A percentile compares a stretch with the other conserved stretches of the same genome.
Conservation (phyloP, 2,797 vertebrate genomes). For the Falco cherrug region DNA sequence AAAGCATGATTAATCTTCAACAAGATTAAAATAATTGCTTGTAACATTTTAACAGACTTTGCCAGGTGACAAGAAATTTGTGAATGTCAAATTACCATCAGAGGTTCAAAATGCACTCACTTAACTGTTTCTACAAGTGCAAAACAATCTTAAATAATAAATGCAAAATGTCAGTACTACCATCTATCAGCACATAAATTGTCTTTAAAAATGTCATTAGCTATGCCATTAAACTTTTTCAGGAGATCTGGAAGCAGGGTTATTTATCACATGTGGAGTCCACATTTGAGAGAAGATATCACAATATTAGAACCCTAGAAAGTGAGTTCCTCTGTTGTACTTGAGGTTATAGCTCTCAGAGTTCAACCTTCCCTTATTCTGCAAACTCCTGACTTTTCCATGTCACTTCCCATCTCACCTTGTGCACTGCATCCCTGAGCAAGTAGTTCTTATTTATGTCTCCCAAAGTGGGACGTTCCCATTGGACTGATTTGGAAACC, state of each 20-base stretch:
- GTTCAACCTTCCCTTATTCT: background rate
- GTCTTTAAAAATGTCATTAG: background rate
- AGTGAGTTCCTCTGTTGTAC: background rate
- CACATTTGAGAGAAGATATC: background rate
- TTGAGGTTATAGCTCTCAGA: background rate
- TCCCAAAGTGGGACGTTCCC: background rate
- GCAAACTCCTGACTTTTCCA: background rate
- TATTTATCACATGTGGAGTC: background rate
- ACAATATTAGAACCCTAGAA: background rate
- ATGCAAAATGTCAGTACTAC: constrained; percentile 25
- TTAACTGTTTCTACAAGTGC: background rate
- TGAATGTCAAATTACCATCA: constrained; percentile 30
- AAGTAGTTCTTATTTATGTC: background rate
- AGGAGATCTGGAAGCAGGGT: background rate
- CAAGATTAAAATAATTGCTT: constrained; percentile 43
- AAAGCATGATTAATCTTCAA: constrained; percentile 42
- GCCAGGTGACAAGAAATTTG: constrained; percentile 51
- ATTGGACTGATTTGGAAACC: background rate
- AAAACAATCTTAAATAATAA: constrained; percentile 32
- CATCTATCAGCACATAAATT: background rate
- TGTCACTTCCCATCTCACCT: background rate
- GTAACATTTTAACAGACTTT: constrained; percentile 46
- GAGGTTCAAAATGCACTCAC: constrained; percentile 1
- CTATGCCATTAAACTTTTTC: background rate
- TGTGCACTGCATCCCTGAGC: background rate